Evolutionary conservation across 1,140 invertebrate species (phyloP).

Genomic region (Ectropis grisescens): DNA sequence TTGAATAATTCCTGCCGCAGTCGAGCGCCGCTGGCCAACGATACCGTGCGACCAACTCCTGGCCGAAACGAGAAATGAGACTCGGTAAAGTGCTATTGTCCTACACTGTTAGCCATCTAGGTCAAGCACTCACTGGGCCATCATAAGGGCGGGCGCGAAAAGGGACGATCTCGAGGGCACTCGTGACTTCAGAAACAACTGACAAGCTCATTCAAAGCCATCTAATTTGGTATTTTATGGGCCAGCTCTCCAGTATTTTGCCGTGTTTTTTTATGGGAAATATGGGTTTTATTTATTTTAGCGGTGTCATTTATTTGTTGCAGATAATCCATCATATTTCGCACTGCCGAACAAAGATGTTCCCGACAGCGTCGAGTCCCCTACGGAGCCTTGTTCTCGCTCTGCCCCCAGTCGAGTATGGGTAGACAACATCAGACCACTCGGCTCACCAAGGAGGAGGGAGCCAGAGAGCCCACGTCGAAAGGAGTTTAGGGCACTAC

Average conservation of each 20-base stretch:
- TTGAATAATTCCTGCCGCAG: conserved; percentile 61
- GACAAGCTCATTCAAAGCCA: no score
- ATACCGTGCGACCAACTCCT: conserved; percentile 22
- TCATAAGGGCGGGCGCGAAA: no score
- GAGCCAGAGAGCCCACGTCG: conserved; percentile 50
- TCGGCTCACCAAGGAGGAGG: conserved; percentile 40
- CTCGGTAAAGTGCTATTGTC: conserved; percentile 37
- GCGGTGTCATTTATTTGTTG: conserved; percentile 27
- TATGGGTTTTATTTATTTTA: no score
- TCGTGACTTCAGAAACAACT: no score
- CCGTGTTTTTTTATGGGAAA: no score
- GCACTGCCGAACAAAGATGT: conserved; percentile 63
- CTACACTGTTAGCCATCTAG: no score
- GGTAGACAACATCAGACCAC: conserved; percentile 34
- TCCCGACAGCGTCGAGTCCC: conserved; percentile 27
- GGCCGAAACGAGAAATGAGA: conserved; percentile 29
- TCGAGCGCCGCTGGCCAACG: conserved; percentile 26
- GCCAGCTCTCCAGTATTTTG: no score
- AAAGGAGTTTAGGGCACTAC: conserved; percentile 64
- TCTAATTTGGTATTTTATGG: no score
- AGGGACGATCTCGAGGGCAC: no score
- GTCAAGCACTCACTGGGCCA: no score
- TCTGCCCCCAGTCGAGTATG: conserved; percentile 50
- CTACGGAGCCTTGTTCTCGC: conserved; percentile 36
- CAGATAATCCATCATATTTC: conserved; percentile 73